Base-by-base conservation (phyloP, 2,797 vertebrate species). In the Pantherophis vulpinus region DNA sequence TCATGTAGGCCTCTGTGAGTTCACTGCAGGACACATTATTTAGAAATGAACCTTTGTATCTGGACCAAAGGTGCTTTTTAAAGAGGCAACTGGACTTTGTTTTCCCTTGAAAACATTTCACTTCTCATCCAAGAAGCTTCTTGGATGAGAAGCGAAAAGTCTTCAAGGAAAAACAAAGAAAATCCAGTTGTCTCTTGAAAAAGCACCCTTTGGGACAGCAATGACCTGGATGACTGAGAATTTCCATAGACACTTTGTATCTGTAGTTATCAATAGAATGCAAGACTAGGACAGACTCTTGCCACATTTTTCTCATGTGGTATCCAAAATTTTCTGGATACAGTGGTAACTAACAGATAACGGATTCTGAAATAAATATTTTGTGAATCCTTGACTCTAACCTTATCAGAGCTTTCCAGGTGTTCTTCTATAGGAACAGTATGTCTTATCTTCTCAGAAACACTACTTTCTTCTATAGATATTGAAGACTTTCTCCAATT, bases 391-490 rank as follows among this genome's bases (percentile, higher is more conserved):
- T 60, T 91, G 27, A 70, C 87, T 54, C 95, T 96, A 93, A 97
- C 96, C 96, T 96, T 93, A 91, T 66, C 93, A 70, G 87, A 55
- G 12, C 87, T 90, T 94, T 96, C 94, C 29, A 94, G 87, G 89
- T 60, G 94, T 92, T 88, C 55, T 63, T 95, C 93, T 88, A 23
- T n/a, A 59, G 25, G 60, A 93, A 86, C 0, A 60, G 95, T 27
- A 2, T n/a, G 27, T 89, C 4, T 54, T 95, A 95, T 97, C 94
- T 97, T 98, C 47, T 93, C 91, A 95, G 94, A 91, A 95, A 94
- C 92, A 93, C 91, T 87, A 89, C 25, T 90, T 92, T 93, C 94
- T 92, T 96, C 96, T 94, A 93, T 88, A 7, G 93, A 95, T 93
- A 74, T 70, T 58, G 94, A 89, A 91, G 91, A 89, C 86, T 94